Conservation (phyloP, 2,113 vertebrate species). For the Nothoprocta perdicaria region DNA sequence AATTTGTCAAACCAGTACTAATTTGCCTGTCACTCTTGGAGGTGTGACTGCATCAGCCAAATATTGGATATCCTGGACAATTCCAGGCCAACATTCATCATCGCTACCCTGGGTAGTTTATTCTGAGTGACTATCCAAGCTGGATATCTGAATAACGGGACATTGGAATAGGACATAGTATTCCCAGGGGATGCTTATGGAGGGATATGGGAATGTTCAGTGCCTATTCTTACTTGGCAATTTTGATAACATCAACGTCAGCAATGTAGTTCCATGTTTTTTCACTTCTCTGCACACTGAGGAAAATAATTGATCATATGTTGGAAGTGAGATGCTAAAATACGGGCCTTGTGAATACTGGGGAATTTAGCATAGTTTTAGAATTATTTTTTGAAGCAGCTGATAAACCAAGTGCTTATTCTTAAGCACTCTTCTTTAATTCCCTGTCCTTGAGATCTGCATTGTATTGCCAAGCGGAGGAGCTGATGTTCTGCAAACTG, state of each 20-base stretch:
- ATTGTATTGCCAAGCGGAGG: slow-evolving; percentile 37
- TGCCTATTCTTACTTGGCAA: background rate
- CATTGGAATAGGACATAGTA: background rate
- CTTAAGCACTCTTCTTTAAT: background rate
- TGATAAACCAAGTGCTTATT: background rate
- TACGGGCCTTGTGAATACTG: background rate
- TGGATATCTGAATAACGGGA: background rate
- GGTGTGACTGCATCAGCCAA: background rate
- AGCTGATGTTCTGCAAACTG: slow-evolving; percentile 64
- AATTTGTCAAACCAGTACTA: background rate
- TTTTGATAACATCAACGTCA: background rate
- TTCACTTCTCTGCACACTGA: background rate
- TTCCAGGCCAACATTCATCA: background rate
- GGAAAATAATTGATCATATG: background rate
- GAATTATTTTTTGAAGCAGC: background rate
- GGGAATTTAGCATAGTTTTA: background rate
- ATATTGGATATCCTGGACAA: background rate
- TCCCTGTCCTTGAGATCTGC: slow-evolving; percentile 33
- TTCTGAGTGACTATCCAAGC: background rate
- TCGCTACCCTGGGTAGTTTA: background rate
- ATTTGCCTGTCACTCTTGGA: background rate
- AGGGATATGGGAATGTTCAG: background rate
- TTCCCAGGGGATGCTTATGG: background rate
- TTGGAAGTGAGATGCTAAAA: background rate
- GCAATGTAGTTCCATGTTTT: background rate